Conservation (phyloP, 2,797 vertebrate species). For the Acropternis orthonyx region DNA sequence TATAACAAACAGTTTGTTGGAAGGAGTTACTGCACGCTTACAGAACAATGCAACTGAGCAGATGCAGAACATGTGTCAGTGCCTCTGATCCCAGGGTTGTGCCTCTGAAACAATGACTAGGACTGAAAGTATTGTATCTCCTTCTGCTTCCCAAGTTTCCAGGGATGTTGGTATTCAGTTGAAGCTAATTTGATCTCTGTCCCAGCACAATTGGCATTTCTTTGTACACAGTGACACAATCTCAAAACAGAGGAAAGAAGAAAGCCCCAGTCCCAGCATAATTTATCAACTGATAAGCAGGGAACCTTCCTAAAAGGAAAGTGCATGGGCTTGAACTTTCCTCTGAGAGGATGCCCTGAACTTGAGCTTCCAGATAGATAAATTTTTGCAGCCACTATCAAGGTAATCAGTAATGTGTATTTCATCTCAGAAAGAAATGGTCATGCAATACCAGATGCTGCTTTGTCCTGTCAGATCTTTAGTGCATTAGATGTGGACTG, state of each 20-base stretch:
- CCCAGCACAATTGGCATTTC: background rate
- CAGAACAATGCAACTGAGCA: background rate
- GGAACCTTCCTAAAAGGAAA: background rate
- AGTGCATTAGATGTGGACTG: fast-evolving
- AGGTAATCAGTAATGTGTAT: background rate
- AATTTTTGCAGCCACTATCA: background rate
- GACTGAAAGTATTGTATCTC: background rate
- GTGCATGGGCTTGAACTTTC: background rate
- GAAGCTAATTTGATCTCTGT: background rate
- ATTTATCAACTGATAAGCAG: background rate
- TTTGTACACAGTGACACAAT: background rate
- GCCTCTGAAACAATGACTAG: background rate
- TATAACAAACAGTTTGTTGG: background rate
- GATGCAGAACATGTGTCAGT: background rate
- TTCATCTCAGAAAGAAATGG: background rate
- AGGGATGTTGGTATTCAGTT: background rate
- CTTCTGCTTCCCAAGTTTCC: background rate
- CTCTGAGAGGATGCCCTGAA: background rate
- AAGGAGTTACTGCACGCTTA: fast-evolving
- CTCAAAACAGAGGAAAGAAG: background rate
- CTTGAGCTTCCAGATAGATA: background rate
- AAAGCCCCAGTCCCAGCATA: background rate
- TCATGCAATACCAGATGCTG: background rate
- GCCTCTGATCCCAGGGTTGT: background rate
- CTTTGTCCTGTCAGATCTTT: background rate